Conservation (phyloP, 2,888 invertebrate genomes). For the Lepeophtheirus nordmannii region DNA sequence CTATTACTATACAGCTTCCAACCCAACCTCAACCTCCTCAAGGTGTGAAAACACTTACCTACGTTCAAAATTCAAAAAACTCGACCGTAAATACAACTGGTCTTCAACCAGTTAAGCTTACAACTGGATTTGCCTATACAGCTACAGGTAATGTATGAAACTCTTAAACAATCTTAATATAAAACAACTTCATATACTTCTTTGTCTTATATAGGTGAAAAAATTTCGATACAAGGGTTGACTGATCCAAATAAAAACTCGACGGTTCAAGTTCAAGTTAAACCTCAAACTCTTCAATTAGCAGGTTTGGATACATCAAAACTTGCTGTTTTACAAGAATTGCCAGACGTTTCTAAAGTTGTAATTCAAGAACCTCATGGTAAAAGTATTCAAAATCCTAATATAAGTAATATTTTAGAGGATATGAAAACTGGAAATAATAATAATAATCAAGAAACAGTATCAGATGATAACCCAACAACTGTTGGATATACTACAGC, state of each 20-base stretch:
- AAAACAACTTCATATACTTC: neutral
- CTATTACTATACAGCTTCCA: constrained; percentile 10
- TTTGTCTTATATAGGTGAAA: neutral
- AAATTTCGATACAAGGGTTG: constrained; percentile 13
- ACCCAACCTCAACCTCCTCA: constrained; percentile 14
- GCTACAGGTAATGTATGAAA: neutral
- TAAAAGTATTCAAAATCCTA: neutral
- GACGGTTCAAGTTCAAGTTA: constrained; percentile 2
- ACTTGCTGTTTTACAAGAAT: constrained; percentile 12
- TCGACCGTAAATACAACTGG: neutral
- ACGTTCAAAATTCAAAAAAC: neutral
- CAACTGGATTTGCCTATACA: neutral
- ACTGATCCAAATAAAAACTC: neutral
- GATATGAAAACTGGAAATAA: constrained; percentile 1
- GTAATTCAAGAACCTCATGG: constrained; percentile 3
- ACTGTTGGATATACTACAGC: too few species aligned
- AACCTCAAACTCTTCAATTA: neutral
- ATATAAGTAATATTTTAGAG: constrained; percentile 14
- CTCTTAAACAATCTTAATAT: neutral
- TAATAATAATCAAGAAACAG: neutral
- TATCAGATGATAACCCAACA: too few species aligned
- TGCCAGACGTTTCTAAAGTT: constrained; percentile 10
- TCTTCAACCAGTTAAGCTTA: constrained; percentile 16
- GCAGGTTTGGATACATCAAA: constrained; percentile 10
- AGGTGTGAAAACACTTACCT: constrained; percentile 18